Evolutionary conservation across 2,797 vertebrate species (phyloP), one percentile per base, ranked within the genome.

Genomic region (Ispidina picta): DNA sequence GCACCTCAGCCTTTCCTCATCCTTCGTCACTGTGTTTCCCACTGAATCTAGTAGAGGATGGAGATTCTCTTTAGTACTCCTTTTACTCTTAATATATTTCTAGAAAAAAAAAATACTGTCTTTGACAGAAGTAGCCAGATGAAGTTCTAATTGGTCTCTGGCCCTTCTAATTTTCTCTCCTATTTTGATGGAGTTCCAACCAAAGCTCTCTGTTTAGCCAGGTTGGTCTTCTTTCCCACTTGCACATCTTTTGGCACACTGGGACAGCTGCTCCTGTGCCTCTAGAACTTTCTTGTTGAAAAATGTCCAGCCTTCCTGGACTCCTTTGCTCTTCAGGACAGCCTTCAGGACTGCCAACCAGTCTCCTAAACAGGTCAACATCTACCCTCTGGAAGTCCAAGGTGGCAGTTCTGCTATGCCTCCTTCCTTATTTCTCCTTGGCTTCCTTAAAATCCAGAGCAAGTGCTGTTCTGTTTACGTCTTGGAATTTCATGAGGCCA

Each of bases 401-500:
- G 35, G 35, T 2, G 12, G 41, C 35, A 35, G 18, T 65, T 88
- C 66, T 60, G 25, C 44, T 81, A 28, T 12, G 28, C 7, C 11
- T 4, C 35, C 3, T 21, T 69, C 26, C 19, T 73, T 66, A 48
- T 22, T 41, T 51, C 5, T 44, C 21, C 39, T 58, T 64, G 35
- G 14, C 6, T 21, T 73, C 44, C 44, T 22, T 49, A 29, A 29
- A 1, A 1, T 33, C 11, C 75, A 48, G n/a, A 93, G 7, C 41
- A 70, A 29, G 23, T 25, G 12, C 52, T 59, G 29, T 26, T 78
- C 59, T 71, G 7, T 56, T 54, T 35, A 75, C 31, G 21, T 69
- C 46, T 23, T 69, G 15, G 37, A 54, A 3, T 54, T 3, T 11
- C 4, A 0, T 49, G 60, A 76, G 55, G 23, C 28, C 29, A 0